phyloP scores from a whole-genome alignment of 2,797 vertebrate species.

The Dryobates pubescens region DNA sequence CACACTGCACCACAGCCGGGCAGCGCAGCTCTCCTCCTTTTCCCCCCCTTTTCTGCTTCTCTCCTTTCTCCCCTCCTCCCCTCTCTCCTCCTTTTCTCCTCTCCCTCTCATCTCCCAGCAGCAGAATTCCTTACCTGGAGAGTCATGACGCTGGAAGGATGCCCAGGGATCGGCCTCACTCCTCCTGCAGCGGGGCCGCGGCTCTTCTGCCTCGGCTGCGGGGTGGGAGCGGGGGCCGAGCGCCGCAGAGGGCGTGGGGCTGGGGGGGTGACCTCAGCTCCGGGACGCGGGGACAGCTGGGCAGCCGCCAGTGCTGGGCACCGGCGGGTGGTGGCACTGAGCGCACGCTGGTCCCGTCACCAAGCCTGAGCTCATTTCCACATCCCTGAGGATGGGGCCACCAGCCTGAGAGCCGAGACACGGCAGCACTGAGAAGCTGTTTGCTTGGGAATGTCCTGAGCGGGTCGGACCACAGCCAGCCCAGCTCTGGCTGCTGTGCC shows the following conservation, averaged over 20 bases:
- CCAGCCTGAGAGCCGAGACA: background rate
- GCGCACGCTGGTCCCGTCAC: background rate
- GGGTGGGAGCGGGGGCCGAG: accelerated
- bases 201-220: background rate
- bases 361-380: background rate
- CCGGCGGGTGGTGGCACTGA: background rate
- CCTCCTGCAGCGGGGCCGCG: accelerated
- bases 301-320: accelerated
- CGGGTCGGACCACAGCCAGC: accelerated
- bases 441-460: background rate
- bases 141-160: conserved; percentile 21
- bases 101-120: background rate
- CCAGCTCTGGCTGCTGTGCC: accelerated
- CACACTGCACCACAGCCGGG: accelerated
- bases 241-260: background rate
- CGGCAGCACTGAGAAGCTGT: background rate
- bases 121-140: conserved; percentile 37
- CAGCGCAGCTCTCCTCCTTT: background rate
- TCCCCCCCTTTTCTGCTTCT: no score
- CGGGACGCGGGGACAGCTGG: accelerated
- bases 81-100: background rate
- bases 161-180: background rate
- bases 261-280: background rate
- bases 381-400: background rate
- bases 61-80: no score